Conservation (phyloP, 2,797 vertebrate species). For the Catostomus latipinnis region DNA sequence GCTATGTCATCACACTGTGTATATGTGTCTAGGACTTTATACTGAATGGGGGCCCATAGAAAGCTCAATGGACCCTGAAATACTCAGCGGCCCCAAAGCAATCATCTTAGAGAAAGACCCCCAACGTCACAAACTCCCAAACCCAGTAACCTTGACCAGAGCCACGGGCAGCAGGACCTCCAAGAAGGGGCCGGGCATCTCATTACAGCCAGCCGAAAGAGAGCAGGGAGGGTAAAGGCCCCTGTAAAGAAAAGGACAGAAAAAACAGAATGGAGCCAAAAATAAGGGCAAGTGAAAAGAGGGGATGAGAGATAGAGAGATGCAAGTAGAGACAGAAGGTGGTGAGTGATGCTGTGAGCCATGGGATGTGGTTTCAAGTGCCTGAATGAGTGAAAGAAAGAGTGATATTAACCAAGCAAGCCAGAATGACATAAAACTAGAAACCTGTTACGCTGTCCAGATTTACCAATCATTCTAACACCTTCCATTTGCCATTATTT, state of each 20-base stretch:
- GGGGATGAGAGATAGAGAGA: slow-evolving; percentile 44
- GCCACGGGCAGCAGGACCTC: slow-evolving; percentile 50
- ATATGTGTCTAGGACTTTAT: slow-evolving; percentile 10
- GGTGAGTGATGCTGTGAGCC: slow-evolving; percentile 46
- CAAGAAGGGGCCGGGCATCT: slow-evolving; percentile 43
- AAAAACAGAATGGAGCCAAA: slow-evolving; percentile 28
- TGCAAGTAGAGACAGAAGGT: slow-evolving; percentile 45
- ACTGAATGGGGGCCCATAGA: slow-evolving; percentile 26
- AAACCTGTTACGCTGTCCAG: background rate
- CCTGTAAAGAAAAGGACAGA: background rate
- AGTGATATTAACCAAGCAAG: slow-evolving; percentile 15
- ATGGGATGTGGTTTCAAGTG: slow-evolving; percentile 23
- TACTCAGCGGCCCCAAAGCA: slow-evolving; percentile 45
- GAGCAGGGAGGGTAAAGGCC: background rate
- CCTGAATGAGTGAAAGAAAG: slow-evolving; percentile 6
- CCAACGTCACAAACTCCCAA: slow-evolving; percentile 41
- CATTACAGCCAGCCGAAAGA: slow-evolving; percentile 25
- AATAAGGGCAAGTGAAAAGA: slow-evolving; percentile 18
- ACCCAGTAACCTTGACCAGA: slow-evolving; percentile 29
- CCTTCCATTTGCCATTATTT: slow-evolving; percentile 16
- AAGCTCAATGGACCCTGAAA: slow-evolving; percentile 44
- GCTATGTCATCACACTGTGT: background rate
- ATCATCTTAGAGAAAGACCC: slow-evolving; percentile 40
- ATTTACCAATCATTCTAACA: slow-evolving; percentile 21
- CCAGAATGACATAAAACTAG: slow-evolving; percentile 9